phyloP scores from a whole-genome alignment of 92 coral and sea anemone genomes.

The Meandrina meandrites region DNA sequence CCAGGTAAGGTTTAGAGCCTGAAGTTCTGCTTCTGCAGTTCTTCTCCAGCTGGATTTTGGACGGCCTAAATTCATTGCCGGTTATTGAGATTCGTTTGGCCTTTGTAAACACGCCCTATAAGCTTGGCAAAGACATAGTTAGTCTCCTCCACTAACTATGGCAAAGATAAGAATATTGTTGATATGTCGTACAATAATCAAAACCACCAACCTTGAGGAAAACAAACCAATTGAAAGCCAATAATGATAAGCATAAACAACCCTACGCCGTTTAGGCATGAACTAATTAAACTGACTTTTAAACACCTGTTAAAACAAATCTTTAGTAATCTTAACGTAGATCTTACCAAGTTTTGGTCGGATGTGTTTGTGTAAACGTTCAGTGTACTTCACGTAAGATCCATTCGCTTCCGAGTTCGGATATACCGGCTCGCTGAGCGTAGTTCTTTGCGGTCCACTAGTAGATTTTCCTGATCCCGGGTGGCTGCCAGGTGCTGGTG shows the following conservation, averaged over 20 bases:
- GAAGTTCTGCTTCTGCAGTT: no score
- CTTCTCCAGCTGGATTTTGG: no score
- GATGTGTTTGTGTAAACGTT: slow-evolving; percentile 90
- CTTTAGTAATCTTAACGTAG: neutral
- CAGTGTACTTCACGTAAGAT: slow-evolving; percentile 88
- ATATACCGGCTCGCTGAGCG: slow-evolving; percentile 73
- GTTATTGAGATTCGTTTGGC: no score
- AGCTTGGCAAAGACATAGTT: no score
- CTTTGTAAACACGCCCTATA: no score
- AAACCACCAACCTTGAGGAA: neutral
- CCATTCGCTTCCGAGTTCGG: slow-evolving; percentile 98
- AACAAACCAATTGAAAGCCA: neutral
- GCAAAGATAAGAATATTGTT: no score
- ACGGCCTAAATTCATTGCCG: no score
- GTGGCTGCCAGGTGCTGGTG: slow-evolving; percentile 23
- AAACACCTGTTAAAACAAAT: neutral
- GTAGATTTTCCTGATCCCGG: slow-evolving; percentile 12
- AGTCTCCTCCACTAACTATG: no score
- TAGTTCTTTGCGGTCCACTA: slow-evolving; percentile 56
- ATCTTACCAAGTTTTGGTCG: slow-evolving; percentile 82
- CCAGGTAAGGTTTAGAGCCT: no score
- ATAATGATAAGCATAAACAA: neutral
- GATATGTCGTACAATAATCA: no score
- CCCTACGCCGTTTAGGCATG: neutral
- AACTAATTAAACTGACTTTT: neutral